Conservation (phyloP, 2,888 invertebrate species). For the Ennomos quercinarius region DNA sequence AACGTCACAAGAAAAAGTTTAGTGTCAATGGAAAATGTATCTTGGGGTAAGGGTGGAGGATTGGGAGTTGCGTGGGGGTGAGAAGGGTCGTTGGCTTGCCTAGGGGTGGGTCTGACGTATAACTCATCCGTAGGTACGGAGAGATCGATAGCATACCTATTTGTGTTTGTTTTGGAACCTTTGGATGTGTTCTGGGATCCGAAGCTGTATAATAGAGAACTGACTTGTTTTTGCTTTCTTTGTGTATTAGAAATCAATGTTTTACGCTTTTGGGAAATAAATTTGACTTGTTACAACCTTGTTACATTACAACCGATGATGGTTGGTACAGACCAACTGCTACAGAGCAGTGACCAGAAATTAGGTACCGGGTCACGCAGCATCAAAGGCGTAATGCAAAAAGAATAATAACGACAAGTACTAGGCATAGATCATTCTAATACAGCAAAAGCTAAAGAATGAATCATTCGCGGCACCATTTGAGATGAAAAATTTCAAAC, state of each 20-base stretch:
- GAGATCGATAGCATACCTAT: conserved; percentile 77
- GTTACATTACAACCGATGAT: no score
- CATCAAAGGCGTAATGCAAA: no score
- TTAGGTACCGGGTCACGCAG: no score
- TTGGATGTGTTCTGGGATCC: conserved; percentile 34
- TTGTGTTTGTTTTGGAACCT: conserved; percentile 64
- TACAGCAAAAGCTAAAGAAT: conserved; percentile 11
- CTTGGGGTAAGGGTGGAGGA: conserved; percentile 47
- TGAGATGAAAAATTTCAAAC: conserved; percentile 10
- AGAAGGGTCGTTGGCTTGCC: conserved; percentile 63
- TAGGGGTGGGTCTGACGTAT: conserved; percentile 70
- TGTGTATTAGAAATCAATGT: neutral
- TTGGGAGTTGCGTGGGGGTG: conserved; percentile 41
- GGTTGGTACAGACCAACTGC: no score
- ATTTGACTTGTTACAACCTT: no score
- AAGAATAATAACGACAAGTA: no score
- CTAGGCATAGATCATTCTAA: neutral
- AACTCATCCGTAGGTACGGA: conserved; percentile 77
- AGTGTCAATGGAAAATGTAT: conserved; percentile 64
- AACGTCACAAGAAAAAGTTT: conserved; percentile 72
- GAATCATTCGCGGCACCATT: conserved; percentile 6
- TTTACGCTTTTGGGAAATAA: no score
- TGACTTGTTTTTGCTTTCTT: neutral
- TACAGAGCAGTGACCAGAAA: no score
- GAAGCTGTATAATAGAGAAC: conserved; percentile 32